Evolutionary conservation across 30 jellyfish, hydroid and myxozoan genomes (phyloP).

Genomic region (Chrysaora quinquecirrha): DNA sequence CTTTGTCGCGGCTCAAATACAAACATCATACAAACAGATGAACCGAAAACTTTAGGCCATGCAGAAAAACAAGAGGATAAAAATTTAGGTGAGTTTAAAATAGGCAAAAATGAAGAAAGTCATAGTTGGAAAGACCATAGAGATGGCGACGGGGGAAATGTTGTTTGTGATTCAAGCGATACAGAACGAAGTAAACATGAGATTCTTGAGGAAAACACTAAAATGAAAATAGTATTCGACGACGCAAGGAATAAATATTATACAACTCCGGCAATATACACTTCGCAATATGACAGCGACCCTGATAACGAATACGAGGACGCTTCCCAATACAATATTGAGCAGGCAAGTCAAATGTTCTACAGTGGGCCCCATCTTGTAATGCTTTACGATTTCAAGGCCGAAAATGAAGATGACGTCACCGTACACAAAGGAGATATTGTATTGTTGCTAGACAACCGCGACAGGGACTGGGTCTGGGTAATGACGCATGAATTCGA

Average conservation of each 20-base stretch:
- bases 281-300: constrained; percentile 13
- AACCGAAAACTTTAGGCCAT: neutral
- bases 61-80: neutral
- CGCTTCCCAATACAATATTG: neutral
- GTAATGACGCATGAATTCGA: constrained; percentile 63
- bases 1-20: constrained; percentile 57
- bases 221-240: neutral
- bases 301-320: constrained; percentile 1
- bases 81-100: neutral
- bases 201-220: neutral
- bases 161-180: neutral
- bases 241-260: neutral
- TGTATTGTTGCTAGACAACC: constrained; percentile 70
- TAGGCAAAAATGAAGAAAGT: neutral
- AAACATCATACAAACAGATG: neutral
- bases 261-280: neutral
- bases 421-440: constrained; percentile 70
- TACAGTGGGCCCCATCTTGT: constrained; percentile 49
- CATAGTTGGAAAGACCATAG: neutral
- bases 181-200: neutral
- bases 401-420: constrained; percentile 67
- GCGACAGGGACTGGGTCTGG: constrained; percentile 86
- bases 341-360: neutral
- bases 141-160: neutral
- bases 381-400: constrained; percentile 63